Base-by-base conservation (phyloP, 1,140 invertebrate genomes). In the Platyura marginata region DNA sequence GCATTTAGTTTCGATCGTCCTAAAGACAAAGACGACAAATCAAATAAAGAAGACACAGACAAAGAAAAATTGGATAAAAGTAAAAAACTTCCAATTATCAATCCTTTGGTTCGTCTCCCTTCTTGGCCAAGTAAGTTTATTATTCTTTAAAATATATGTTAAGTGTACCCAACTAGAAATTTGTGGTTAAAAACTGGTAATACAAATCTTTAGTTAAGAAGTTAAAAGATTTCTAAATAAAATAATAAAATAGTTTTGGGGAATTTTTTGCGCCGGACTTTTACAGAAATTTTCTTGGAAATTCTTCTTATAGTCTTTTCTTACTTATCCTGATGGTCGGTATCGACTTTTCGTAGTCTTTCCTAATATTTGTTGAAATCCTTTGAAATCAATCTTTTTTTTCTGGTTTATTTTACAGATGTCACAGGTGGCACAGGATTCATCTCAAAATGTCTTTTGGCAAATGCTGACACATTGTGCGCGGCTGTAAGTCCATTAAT, bases 401-500 rank as follows among this genome's bases (percentile, higher is more conserved):
- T 18, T 8, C 15, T 3, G n/a, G n/a, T n/a, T n/a, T 22, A 2
- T 18, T 47, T 50, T 48, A 4, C 46, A 77, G 74, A 76, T 56
- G 66, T 79, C 2, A 67, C 65, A 19, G 66, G 69, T 41, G 76
- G 77, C 45, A 74, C 79, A 36, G 80, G 82, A 38, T 75, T 91
- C 41, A 86, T 92, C 47, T 85, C 84, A 50, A 86, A 90, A 65
- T 92, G 89, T 46, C 69, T 97, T 9, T 63, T 96, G 37, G 90
- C 91, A 21, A 95, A 95, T 65, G 91, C 91, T n/a, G 91, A 95
- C 63, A 88, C 91, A 10, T 66, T 97, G 1, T 95, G 91, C 66
- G 90, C 91, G 25, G 86, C 90, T 5, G 89, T 88, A 11, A 90
- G 88, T 47, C 90, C 90, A 3, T 64, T 94, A 11, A 88, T 93